Evolutionary conservation across 1,140 invertebrate genomes (phyloP), one percentile per base, ranked within the genome.

Genomic region (Ceratina japonica): DNA sequence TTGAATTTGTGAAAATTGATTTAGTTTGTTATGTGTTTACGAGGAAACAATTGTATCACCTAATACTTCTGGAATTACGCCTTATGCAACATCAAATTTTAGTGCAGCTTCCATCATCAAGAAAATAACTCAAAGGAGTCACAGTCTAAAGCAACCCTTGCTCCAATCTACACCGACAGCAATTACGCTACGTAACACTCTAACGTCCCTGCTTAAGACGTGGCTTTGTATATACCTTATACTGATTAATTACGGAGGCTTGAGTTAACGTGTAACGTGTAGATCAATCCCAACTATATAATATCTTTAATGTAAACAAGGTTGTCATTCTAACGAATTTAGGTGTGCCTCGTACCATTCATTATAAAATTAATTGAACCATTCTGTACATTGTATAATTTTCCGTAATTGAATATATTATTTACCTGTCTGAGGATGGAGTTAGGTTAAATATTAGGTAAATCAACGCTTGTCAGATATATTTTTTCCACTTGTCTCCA

Each of bases 231-330:
- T 27, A 52, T 8, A 69, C 13, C 66, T 69, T 69, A 69, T 31
- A 20, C 22, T 49, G 56, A 72, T 72, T 72, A 61, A 72, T 72
- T 54, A 72, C 37, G 13, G 27, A 16, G 24, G 54, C 37, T 61
- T 58, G 16, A 56, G 31, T 71, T 59, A 59, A 61, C 58, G 22
- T 24, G 20, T 59, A 61, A 61, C 70, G 7, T 61, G 18, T 44
- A 61, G 22, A 72, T 72, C 44, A 72, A 12, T 61, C 20, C 37
- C 15, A 24, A 44, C 56, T 22, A 5, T 27, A 22, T 24, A 72
- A 72, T 24, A 49, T 49, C 16, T n/a, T 16, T 61, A 61, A 49
- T 8, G 16, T 10, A 61, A 24, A 12, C 22, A 1, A 2, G 54
- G 20, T 27, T 18, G 3, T 18, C 24, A 15, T 8, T 24, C 3